These are phyloP conservation scores for Rhinopomastus cyanomelas DNA, from an alignment of 2,113 vertebrate genomes.

Conservation along the genomic window DNA sequence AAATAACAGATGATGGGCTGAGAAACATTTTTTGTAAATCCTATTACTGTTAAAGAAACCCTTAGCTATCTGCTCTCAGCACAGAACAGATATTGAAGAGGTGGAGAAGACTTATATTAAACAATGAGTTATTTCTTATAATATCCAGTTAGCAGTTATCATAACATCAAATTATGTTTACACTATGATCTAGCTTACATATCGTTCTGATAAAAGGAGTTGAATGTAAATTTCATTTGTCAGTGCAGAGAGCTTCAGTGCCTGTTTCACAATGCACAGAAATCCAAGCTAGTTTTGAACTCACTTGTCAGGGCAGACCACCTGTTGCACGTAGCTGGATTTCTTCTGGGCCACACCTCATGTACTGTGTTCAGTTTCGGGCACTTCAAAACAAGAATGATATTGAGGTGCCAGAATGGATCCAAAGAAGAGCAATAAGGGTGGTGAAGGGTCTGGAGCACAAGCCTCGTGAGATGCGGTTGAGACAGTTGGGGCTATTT, in stretches of 20 bases:
- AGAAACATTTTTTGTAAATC: background rate
- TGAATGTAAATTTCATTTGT: background rate
- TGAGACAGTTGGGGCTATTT: too few relatives aligned
- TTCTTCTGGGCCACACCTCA: too few relatives aligned
- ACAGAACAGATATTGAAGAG: background rate
- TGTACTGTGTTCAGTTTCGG: too few relatives aligned
- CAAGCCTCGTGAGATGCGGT: too few relatives aligned
- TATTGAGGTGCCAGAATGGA: too few relatives aligned
- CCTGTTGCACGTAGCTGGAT: background rate
- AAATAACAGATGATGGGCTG: background rate
- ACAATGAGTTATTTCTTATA: background rate
- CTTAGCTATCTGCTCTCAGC: background rate
- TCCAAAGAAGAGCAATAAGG: too few relatives aligned
- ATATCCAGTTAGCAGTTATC: background rate
- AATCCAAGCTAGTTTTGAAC: background rate
- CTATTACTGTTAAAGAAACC: background rate
- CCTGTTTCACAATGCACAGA: background rate
- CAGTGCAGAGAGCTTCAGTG: background rate
- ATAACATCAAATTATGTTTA: background rate
- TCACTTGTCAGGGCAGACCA: background rate
- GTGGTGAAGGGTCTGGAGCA: too few relatives aligned
- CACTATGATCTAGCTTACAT: background rate
- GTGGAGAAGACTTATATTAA: background rate
- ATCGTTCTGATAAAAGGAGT: background rate
- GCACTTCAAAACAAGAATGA: too few relatives aligned